Evolutionary conservation across 2,888 invertebrate species (phyloP).

Genomic region (Morpho deidamia): DNA sequence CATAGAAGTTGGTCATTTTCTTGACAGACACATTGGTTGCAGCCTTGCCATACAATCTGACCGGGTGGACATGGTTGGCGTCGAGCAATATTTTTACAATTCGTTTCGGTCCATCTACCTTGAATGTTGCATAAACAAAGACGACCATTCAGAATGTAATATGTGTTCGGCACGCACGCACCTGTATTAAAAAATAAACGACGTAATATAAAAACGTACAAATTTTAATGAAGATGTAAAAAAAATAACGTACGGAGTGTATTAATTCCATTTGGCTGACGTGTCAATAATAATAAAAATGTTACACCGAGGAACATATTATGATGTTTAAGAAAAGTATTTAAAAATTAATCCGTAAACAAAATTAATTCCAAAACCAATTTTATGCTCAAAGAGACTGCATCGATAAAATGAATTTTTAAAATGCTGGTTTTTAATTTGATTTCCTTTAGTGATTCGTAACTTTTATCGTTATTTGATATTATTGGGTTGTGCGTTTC

Average conservation of each 20-base stretch:
- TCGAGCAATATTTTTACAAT: conserved; percentile 39
- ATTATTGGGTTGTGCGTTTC: not conserved
- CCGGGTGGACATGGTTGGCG: conserved; percentile 48
- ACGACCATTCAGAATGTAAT: conserved; percentile 47
- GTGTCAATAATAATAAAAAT: conserved; percentile 42
- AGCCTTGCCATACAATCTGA: conserved; percentile 52
- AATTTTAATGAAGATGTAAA: not conserved
- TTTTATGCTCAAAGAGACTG: conserved; percentile 36
- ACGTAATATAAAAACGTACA: conserved; percentile 1
- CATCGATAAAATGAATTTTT: conserved; percentile 33
- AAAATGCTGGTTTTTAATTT: conserved; percentile 35
- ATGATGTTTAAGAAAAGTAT: conserved; percentile 27
- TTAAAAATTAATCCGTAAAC: conserved; percentile 23
- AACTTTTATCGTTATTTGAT: not conserved
- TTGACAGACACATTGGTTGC: conserved; percentile 58
- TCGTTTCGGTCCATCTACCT: conserved; percentile 48
- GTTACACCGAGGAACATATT: conserved; percentile 46
- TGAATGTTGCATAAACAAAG: conserved; percentile 49
- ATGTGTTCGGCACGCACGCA: conserved; percentile 56
- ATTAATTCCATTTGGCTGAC: conserved; percentile 31
- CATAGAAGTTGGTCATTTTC: conserved; percentile 49
- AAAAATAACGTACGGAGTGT: conserved; percentile 43
- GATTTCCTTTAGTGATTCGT: not conserved
- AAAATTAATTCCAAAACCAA: conserved; percentile 30
- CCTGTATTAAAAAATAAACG: conserved; percentile 31